Conservation (phyloP, 2,888 invertebrate genomes). For the Nemoura dubitans region DNA sequence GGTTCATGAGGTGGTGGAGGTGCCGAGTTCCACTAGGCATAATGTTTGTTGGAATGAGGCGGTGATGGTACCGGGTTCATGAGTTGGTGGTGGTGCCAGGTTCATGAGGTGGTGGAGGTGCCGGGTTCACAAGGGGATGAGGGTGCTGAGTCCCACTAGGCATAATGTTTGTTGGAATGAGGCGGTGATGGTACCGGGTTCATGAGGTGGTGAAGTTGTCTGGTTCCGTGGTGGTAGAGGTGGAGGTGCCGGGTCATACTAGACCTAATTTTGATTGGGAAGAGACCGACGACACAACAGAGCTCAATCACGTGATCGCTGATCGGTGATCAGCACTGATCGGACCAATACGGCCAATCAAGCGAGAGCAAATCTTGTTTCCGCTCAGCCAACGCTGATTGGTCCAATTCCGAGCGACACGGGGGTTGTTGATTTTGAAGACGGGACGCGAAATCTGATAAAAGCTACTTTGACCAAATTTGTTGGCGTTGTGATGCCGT, state of each 20-base stretch:
- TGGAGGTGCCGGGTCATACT: background rate
- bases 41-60: too few species aligned
- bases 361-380: background rate
- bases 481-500: background rate
- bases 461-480: conserved; percentile 5
- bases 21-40: background rate
- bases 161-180: too few species aligned
- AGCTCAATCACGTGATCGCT: background rate
- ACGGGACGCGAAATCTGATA: background rate
- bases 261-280: background rate
- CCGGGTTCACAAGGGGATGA: too few species aligned
- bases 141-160: too few species aligned
- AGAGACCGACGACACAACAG: background rate
- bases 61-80: too few species aligned
- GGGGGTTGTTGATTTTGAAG: background rate
- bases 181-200: background rate
- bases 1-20: background rate
- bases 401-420: background rate
- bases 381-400: background rate
- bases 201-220: background rate
- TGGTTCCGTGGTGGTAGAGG: too few species aligned
- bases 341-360: background rate
- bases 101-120: too few species aligned
- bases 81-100: too few species aligned
- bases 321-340: background rate